Base-by-base conservation (phyloP, 1,140 invertebrate genomes). In the Lordiphosa mommai region DNA sequence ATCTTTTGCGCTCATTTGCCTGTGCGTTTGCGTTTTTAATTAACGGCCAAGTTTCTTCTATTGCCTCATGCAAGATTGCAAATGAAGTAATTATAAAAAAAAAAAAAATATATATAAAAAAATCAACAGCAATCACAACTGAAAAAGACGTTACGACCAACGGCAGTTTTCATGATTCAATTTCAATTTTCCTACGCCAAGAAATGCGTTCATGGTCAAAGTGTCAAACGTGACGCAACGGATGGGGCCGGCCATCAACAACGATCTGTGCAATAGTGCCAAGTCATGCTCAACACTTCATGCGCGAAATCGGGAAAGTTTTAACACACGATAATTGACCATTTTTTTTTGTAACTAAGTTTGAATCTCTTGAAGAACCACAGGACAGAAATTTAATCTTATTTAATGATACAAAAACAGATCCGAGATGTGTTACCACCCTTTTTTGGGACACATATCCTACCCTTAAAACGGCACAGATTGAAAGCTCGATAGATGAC, bases 171-270 rank as follows among this genome's bases (percentile, higher is more conserved):
- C 17, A 43, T 43, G 43, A 27, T 58, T 37, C 50, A 52, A 55
- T 63, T 38, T 43, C 7, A 47, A 43, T 72, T 73, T 74, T 71
- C 67, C 72, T 70, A 36, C 70, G 65, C 65, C 76, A 60, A 71
- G 64, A 80, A 79, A 79, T 82, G 74, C 74, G 74, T 80, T 80
- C 76, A 82, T 76, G 76, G 76, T 82, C 77, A 82, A 60, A 76
- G 66, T 84, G 61, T 76, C 71, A 82, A 63, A 67, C 30, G 27
- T 57, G 30, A 67, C 56, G 63, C 63, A 66, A 66, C 61, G 29
- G 7, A 27, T 43, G 40, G 20, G 20, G 20, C 20, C 20, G 20
- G 20, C 20, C 20, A 23, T 23, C 20, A 23, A 23, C 32, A 52
- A 66, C 57, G 66, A 66, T 66, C 65, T 66, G 61, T 51, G 65